Evolutionary conservation across 2,888 invertebrate species (phyloP).

Genomic region (Julus scandinavius): DNA sequence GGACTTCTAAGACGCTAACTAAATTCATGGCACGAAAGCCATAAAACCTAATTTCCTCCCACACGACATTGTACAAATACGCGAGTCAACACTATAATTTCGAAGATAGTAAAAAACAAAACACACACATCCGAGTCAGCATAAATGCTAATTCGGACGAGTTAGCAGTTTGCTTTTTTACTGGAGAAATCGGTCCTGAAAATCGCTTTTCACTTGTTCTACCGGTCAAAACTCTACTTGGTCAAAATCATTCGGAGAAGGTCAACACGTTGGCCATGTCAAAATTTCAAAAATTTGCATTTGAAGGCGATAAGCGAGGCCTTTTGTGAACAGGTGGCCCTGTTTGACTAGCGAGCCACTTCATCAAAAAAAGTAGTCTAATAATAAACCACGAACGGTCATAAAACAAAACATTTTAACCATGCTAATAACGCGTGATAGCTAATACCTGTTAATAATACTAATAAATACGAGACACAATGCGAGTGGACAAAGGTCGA

Average conservation of each 20-base stretch:
- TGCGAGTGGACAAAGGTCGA: not conserved
- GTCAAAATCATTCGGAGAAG: not conserved
- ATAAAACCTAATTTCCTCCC: not conserved
- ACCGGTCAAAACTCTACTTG: not conserved
- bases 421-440: not conserved
- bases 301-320: not conserved
- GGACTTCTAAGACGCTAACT: not conserved
- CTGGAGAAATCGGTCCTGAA: not conserved
- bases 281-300: constrained; percentile 14
- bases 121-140: no score
- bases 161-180: not conserved
- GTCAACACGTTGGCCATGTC: not conserved
- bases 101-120: not conserved
- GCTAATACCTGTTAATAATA: not conserved
- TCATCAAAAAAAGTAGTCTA: constrained; percentile 3
- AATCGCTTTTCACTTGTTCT: not conserved
- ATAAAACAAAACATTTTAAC: not conserved
- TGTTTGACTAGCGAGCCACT: not conserved
- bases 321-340: constrained; percentile 25
- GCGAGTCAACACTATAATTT: not conserved
- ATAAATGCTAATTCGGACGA: constrained; percentile 13
- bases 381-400: constrained; percentile 33
- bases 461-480: not conserved
- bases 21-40: not conserved
- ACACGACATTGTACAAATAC: not conserved